A percentile compares a stretch with the other conserved stretches of the same genome.
These are phyloP conservation scores for Lasioglossum leucozonium DNA, from an alignment of 2,888 invertebrate species.

Conservation along the genomic window DNA sequence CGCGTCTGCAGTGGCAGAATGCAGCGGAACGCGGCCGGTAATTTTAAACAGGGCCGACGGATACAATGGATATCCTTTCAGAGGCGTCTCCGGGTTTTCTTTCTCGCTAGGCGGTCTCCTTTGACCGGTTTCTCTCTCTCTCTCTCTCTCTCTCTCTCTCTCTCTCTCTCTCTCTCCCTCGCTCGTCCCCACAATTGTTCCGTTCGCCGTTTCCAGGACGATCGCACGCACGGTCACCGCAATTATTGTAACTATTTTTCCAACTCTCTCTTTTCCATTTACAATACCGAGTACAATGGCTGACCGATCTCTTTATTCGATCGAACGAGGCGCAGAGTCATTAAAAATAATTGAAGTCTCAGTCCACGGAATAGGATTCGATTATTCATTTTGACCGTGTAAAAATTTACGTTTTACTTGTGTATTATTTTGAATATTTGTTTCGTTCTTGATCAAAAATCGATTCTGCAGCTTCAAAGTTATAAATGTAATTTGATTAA, in stretches of 20 bases:
- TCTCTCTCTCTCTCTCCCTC: neutral
- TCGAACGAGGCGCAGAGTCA: neutral
- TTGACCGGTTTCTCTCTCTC: constrained; percentile 1
- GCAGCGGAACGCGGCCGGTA: constrained; percentile 29
- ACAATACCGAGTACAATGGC: neutral
- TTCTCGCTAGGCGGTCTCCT: neutral
- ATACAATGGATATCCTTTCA: constrained; percentile 48
- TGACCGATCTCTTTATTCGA: constrained; percentile 5
- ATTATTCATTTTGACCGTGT: neutral
- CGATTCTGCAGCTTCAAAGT: too few relatives aligned
- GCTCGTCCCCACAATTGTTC: neutral
- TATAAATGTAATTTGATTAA: too few relatives aligned
- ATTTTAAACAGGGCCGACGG: constrained; percentile 48
- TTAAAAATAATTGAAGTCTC: constrained; percentile 12
- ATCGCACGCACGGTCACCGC: constrained; percentile 14
- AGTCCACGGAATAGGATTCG: neutral
- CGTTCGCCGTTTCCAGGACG: neutral
- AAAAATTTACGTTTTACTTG: too few relatives aligned
- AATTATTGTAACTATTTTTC: constrained; percentile 15
- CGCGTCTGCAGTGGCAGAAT: constrained; percentile 35
- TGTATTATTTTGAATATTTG: too few relatives aligned
- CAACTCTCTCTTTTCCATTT: neutral
- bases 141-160: too few relatives aligned
- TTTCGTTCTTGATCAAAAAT: too few relatives aligned
- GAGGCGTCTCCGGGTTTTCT: constrained; percentile 5